A percentile compares a stretch with the other conserved stretches of the same genome.
Evolutionary conservation across 1,140 invertebrate species (phyloP).

Genomic region (Bombus confusus): DNA sequence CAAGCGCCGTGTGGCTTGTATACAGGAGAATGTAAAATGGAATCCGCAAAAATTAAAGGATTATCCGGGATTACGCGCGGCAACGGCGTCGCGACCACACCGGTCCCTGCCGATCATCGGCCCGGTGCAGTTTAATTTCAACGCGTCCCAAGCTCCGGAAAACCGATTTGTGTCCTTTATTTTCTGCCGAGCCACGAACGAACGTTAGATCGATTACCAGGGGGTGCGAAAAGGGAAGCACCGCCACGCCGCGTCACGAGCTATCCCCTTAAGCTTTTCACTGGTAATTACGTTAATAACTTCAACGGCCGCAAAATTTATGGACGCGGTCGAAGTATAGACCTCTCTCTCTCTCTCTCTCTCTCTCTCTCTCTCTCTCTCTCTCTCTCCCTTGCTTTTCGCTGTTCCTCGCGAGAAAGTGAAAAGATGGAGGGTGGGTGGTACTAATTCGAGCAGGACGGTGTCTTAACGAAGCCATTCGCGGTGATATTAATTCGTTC

Average conservation of each 20-base stretch:
- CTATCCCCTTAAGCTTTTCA: conserved; percentile 18
- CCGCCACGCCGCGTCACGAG: background rate
- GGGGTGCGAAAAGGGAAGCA: background rate
- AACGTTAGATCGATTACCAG: conserved; percentile 49
- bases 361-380: too few species aligned
- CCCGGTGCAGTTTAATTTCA: conserved; percentile 63
- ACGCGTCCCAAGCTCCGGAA: conserved; percentile 37
- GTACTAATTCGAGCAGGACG: conserved; percentile 14
- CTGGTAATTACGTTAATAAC: conserved; percentile 58
- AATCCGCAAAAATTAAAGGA: conserved; percentile 77
- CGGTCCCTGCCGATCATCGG: conserved; percentile 7
- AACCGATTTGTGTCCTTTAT: conserved; percentile 53
- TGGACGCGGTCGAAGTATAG: background rate
- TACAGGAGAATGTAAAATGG: conserved; percentile 43
- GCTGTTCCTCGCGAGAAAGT: background rate
- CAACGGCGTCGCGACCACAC: conserved; percentile 29
- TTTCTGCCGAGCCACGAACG: conserved; percentile 9
- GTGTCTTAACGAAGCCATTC: conserved; percentile 37
- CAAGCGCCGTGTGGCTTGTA: background rate
- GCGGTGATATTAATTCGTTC: conserved; percentile 32
- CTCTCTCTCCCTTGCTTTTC: too few species aligned
- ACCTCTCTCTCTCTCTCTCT: background rate
- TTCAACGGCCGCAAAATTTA: conserved; percentile 39
- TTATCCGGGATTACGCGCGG: conserved; percentile 70
- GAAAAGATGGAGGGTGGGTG: background rate